A percentile compares a stretch with the other conserved stretches of the same genome.
Evolutionary conservation across 2,888 invertebrate species (phyloP).

Genomic region (Amblyteles armatorius): DNA sequence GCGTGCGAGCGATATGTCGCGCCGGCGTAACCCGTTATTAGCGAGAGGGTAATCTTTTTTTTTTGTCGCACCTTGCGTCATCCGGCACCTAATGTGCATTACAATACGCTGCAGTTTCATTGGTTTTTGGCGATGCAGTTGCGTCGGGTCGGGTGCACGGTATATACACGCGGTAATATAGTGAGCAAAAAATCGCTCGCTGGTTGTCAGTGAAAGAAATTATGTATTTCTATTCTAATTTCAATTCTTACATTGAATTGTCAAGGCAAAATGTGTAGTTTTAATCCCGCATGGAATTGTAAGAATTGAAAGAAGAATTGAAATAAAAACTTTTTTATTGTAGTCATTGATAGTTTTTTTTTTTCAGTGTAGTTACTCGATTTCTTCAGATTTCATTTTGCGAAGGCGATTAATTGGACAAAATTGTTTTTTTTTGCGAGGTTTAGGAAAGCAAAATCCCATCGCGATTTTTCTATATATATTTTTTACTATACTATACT

Average conservation of each 20-base stretch:
- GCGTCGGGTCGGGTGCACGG: neutral
- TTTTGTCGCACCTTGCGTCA: slow-evolving; percentile 38
- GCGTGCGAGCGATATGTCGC: neutral
- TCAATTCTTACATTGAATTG: no score
- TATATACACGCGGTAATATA: neutral
- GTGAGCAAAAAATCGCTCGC: no score
- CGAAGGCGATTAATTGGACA: neutral
- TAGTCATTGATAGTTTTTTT: no score
- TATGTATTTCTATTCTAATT: no score
- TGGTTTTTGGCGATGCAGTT: neutral
- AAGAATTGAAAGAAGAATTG: no score
- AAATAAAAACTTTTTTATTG: no score
- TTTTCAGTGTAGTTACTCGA: neutral
- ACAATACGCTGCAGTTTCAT: neutral
- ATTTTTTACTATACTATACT: no score
- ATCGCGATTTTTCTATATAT: no score
- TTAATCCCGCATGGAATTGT: no score
- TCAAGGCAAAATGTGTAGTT: no score
- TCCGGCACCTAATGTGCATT: slow-evolving; percentile 19
- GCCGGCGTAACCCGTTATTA: slow-evolving; percentile 49
- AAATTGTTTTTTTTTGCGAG: neutral
- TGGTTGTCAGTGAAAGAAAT: no score
- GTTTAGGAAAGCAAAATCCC: neutral
- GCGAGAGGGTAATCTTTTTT: slow-evolving; percentile 43
- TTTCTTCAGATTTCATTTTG: neutral